phyloP scores from a whole-genome alignment of 2,113 vertebrate species.

The Oophaga pumilio region DNA sequence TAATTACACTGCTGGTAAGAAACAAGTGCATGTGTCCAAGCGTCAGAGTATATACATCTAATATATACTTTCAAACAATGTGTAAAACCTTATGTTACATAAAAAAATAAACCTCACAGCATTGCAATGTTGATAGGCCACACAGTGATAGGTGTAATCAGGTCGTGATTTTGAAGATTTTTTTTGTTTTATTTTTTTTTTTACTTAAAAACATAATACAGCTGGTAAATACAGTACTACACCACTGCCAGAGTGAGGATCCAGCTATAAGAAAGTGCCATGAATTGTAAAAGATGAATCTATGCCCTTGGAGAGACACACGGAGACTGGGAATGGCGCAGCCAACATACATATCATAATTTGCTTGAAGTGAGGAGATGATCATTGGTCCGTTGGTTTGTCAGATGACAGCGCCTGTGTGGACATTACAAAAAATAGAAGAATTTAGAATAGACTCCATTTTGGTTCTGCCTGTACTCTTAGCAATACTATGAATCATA shows the following conservation, averaged over 20 bases:
- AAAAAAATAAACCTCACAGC: slow-evolving; percentile 23
- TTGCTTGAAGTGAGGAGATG: slow-evolving; percentile 40
- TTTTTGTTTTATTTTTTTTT: not conserved
- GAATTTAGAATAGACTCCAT: no score
- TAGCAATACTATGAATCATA: no score
- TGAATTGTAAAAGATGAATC: slow-evolving; percentile 24
- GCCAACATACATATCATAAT: slow-evolving; percentile 50
- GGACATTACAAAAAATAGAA: not conserved
- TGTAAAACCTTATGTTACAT: not conserved
- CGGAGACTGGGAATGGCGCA: not conserved
- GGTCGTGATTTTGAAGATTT: slow-evolving; percentile 39
- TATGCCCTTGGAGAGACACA: slow-evolving; percentile 53
- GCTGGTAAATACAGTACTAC: slow-evolving; percentile 45
- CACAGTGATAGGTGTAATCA: slow-evolving; percentile 46
- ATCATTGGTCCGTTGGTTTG: slow-evolving; percentile 1
- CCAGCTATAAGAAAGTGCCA: slow-evolving; percentile 26
- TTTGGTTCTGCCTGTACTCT: no score
- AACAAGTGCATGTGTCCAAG: slow-evolving; percentile 1
- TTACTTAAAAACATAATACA: slow-evolving; percentile 43
- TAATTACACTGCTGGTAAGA: slow-evolving; percentile 31
- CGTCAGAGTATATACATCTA: not conserved
- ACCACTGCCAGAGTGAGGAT: slow-evolving; percentile 38
- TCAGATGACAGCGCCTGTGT: not conserved
- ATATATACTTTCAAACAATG: slow-evolving; percentile 16
- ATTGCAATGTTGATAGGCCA: slow-evolving; percentile 38